Conservation (phyloP, 1,140 invertebrate genomes). For the Drosophila neocordata region DNA sequence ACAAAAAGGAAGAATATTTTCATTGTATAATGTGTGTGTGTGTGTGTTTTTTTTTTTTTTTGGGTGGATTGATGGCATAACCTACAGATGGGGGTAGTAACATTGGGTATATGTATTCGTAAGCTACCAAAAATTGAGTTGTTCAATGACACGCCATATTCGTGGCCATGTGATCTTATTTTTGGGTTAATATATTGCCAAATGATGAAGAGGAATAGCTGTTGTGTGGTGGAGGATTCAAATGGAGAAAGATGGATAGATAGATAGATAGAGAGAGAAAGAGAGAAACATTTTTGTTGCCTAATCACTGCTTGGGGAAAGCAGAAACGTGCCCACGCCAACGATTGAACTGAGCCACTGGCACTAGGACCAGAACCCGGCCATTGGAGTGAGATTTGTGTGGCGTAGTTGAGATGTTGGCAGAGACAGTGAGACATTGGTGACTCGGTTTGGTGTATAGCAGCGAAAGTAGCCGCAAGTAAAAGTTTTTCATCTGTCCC, state of each 20-base stretch:
- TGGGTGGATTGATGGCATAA: conserved; percentile 4
- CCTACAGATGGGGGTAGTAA: not conserved
- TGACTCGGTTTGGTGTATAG: not conserved
- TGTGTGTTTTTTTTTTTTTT: not conserved
- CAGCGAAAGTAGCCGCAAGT: conserved; percentile 70
- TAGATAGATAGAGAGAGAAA: conserved; percentile 8
- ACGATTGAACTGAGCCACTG: not conserved
- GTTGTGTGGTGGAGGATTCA: not conserved
- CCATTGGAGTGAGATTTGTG: not conserved
- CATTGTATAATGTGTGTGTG: conserved; percentile 13
- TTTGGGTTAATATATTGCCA: conserved; percentile 33
- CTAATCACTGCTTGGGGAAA: conserved; percentile 70
- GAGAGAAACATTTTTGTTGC: conserved; percentile 64
- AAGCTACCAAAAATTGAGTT: conserved; percentile 57
- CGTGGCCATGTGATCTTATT: conserved; percentile 27
- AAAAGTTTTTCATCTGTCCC: conserved; percentile 63
- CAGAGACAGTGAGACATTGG: conserved; percentile 14
- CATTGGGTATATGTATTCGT: conserved; percentile 24
- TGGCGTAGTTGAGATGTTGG: not conserved
- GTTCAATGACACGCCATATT: conserved; percentile 71
- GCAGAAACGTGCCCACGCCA: not conserved
- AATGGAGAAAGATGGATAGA: not conserved
- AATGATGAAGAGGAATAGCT: not conserved
- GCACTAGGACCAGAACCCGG: too few species aligned
- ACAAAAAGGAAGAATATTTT: conserved; percentile 24